Base-by-base conservation (phyloP, 2,797 vertebrate species). In the Girardinus metallicus region DNA sequence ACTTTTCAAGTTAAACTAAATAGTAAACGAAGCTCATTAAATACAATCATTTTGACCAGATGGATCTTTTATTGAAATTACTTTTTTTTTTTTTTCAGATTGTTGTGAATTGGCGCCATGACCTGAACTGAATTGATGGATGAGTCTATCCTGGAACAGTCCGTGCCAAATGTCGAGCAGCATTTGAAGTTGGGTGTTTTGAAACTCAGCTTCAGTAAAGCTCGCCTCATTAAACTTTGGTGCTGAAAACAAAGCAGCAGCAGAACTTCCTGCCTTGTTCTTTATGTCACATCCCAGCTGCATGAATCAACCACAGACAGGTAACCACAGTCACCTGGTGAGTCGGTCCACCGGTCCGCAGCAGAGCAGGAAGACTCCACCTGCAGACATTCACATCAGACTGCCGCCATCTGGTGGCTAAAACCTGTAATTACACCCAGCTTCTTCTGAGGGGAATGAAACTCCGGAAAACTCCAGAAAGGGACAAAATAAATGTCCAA, bases 371-470 rank as follows among this genome's bases (percentile, higher is more conserved):
- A 51, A 23, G 49, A 51, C 57, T 12, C 4, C 68, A 44, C 5
- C 66, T 13, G 66, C 39, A 9, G 64, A 16, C n/a, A 49, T 15
- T 34, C 3, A 21, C 7, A 39, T 64, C 34, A 51, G 0, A 55
- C 26, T 76, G 76, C 76, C 81, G 76, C 83, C 81, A 83, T 60
- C 86, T 81, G 16, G 53, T 85, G 86, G 76, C 71, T 5, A 1
- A 41, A 34, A 72, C 36, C 15, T 31, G 44, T 4, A 1, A 6
- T 11, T 21, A 44, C 80, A 75, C n/a, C 15, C 13, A 16, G 13
- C 10, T 46, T 47, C 39, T 5, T n/a, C 21, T 51, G 49, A 51
- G 7, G 16, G 5, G 8, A 10, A 51, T 9, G 21, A 51, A 51
- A 51, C 49, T 51, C 21, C 21, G 21, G 6, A n/a, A n/a, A n/a